phyloP scores from a whole-genome alignment of 2,797 vertebrate species.

The Pempheris klunzingeri region DNA sequence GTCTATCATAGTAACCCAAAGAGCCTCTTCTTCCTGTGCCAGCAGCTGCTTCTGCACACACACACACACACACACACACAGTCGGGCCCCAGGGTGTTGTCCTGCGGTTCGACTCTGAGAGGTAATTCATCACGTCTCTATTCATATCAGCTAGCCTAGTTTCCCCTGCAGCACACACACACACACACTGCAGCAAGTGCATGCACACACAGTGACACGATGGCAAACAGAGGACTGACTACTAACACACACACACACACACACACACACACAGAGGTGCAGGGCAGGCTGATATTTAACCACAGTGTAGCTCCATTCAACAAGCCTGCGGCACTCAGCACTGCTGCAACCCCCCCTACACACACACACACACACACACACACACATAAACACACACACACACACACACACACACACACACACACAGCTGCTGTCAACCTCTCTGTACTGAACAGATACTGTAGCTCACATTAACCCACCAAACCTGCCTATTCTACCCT shows the following conservation, averaged over 20 bases:
- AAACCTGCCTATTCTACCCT: neutral
- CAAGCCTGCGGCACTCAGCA: conserved; percentile 64
- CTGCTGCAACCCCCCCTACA: conserved; percentile 45
- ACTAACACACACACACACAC: conserved; percentile 8
- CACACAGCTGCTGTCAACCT: conserved; percentile 20
- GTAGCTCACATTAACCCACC: conserved; percentile 4
- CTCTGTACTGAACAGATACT: conserved; percentile 10
- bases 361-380: conserved; percentile 5
- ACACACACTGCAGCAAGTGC: conserved; percentile 27
- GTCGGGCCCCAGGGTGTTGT: conserved; percentile 61
- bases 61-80: conserved; percentile 34
- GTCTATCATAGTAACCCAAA: too few relatives aligned
- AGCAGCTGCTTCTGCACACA: neutral
- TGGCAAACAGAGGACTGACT: neutral
- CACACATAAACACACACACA: neutral
- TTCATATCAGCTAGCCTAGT: conserved; percentile 75
- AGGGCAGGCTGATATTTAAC: conserved; percentile 65
- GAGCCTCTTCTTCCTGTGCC: conserved; percentile 9
- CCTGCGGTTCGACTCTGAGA: conserved; percentile 62
- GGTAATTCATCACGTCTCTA: conserved; percentile 77
- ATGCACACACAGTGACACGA: neutral
- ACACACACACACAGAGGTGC: conserved; percentile 24
- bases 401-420: conserved; percentile 5
- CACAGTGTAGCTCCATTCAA: conserved; percentile 67
- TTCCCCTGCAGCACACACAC: conserved; percentile 49